A percentile compares a stretch with the other conserved stretches of the same genome.
phyloP scores from a whole-genome alignment of 2,113 vertebrate species.

The Protobothrops mucrosquamatus region DNA sequence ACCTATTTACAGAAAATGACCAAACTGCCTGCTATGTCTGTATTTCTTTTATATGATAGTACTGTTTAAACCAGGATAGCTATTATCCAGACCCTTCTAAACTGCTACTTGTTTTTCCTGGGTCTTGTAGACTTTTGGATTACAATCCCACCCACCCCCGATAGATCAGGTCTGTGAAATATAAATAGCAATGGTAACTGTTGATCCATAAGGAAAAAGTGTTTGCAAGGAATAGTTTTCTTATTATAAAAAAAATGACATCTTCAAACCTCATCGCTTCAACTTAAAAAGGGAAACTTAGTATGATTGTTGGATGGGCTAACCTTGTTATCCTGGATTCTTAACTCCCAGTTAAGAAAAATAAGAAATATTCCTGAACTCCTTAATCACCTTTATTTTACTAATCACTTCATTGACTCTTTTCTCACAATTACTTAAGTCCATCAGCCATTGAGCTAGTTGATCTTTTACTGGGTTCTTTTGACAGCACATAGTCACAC shows the following conservation, averaged over 20 bases:
- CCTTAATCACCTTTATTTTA: background rate
- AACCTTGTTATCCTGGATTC: background rate
- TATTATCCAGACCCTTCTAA: background rate
- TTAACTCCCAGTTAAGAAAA: background rate
- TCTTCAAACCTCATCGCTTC: background rate
- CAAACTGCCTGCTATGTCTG: background rate
- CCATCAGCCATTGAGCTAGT: background rate
- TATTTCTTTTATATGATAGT: background rate
- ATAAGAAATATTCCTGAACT: background rate
- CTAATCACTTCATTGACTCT: background rate
- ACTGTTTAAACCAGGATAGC: background rate
- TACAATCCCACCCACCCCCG: too few relatives aligned
- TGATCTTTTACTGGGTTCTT: background rate
- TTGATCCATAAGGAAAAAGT: background rate
- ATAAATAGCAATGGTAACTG: background rate
- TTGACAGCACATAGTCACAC: background rate
- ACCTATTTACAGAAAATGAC: background rate
- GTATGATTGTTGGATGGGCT: background rate
- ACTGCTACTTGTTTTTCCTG: background rate
- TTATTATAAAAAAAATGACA: background rate
- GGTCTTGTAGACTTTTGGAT: background rate
- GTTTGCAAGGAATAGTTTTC: background rate
- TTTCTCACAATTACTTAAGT: background rate
- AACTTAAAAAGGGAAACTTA: background rate
- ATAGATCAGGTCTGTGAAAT: background rate